phyloP scores from a whole-genome alignment of 2,797 vertebrate genomes.

The Glossophaga mutica region DNA sequence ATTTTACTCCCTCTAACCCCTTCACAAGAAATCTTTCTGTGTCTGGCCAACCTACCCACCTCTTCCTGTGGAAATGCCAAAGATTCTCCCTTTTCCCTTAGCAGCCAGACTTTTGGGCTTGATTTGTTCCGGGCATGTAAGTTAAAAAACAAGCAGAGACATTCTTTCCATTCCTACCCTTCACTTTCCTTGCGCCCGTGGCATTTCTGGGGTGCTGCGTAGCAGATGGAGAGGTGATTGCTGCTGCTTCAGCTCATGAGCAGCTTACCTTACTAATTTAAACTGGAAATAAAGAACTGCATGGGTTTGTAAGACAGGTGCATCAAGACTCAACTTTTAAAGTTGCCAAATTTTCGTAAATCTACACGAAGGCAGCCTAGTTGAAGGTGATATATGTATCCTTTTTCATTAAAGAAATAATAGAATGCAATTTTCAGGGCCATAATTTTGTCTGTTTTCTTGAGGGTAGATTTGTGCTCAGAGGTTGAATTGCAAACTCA shows the following conservation, averaged over 20 bases:
- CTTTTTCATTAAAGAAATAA: constrained; percentile 31
- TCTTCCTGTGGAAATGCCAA: neutral
- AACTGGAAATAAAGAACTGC: constrained; percentile 3
- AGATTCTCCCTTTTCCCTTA: neutral
- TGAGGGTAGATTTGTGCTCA: neutral
- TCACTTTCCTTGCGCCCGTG: constrained; percentile 3
- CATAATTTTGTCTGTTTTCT: neutral
- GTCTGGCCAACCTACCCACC: neutral
- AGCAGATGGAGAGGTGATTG: constrained; percentile 37
- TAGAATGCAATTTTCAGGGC: neutral
- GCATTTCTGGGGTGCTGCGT: neutral
- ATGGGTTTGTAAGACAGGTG: neutral
- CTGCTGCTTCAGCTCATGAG: constrained; percentile 20
- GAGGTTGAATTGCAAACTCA: constrained; percentile 27
- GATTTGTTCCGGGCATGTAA: constrained; percentile 39
- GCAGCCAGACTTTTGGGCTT: neutral
- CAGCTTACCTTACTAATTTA: constrained; percentile 32
- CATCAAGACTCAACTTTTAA: neutral
- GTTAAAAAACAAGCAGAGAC: constrained; percentile 7
- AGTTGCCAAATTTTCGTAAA: constrained; percentile 29
- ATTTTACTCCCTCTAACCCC: neutral
- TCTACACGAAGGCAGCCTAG: neutral
- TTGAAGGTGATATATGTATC: neutral
- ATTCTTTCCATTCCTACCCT: neutral
- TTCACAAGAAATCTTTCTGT: neutral